Conservation (phyloP, 2,797 vertebrate genomes). For the Phalloptychus januarius region DNA sequence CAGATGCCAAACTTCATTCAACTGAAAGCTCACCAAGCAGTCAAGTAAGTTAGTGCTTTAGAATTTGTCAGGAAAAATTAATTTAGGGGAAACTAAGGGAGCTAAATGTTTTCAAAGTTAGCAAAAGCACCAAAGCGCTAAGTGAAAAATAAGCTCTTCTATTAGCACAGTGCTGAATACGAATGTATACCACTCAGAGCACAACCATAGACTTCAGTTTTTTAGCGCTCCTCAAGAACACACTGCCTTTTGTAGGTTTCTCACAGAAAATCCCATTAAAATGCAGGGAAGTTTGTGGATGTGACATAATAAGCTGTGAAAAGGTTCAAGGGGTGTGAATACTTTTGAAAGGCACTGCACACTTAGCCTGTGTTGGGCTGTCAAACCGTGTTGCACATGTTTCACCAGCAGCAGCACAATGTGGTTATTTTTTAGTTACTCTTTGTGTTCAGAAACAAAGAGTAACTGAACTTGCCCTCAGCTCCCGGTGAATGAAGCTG, state of each 20-base stretch:
- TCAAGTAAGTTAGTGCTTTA: no score
- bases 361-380: neutral
- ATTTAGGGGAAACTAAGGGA: no score
- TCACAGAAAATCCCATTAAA: neutral
- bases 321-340: neutral
- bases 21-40: no score
- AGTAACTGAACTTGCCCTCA: neutral
- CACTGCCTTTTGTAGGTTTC: neutral
- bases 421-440: constrained; percentile 15
- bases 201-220: neutral
- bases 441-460: constrained; percentile 33
- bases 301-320: neutral
- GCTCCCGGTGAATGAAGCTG: neutral
- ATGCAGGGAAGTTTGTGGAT: neutral
- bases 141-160: no score
- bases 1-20: no score
- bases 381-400: constrained; percentile 26
- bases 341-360: neutral
- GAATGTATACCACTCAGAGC: neutral
- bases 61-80: no score
- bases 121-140: no score
- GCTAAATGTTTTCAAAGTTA: no score
- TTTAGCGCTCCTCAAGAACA: no score
- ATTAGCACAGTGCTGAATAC: neutral
- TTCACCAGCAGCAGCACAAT: constrained; percentile 29